Evolutionary conservation across 53 echinoderm and acorn worm genomes (phyloP), one percentile per base, ranked within the genome.

Genomic region (Hippasteria phrygiana): DNA sequence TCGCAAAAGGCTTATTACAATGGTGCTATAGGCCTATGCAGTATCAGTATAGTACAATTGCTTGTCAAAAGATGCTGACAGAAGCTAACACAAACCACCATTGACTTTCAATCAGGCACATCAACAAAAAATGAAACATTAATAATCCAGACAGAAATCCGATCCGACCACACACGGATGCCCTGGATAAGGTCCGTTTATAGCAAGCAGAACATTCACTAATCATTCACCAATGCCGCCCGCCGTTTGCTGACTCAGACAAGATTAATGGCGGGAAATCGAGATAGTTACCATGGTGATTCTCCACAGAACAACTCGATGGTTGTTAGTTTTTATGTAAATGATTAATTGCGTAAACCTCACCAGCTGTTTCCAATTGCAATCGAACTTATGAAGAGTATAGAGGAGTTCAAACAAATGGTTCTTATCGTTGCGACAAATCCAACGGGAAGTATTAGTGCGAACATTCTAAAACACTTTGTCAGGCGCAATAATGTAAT

Each of bases 241-340:
- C 18, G 36, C 69, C 36, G 69, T 18, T 33, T 67, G 69, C 69
- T 35, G 69, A 67, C 10, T 33, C 37, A 12, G 37, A 8, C 36
- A 31, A 67, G 69, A 67, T 67, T 29, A 5, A 67, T 67, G 69
- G 69, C 36, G 69, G 36, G 69, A 67, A 67, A 67, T 2, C 14
- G 36, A 28, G 69, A 67, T 67, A 35, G 69, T 67, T 67, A 35
- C 34, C 69, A 67, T 67, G 69, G 34, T 33, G 16, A 67, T 18
- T n/a, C 14, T 67, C 34, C 2, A 11, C 7, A 67, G 11, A 36
- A 67, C 69, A 12, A 17, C n/a, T 24, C 59, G 26, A 9, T 59
- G 5, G 59, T 26, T 24, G 59, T 59, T 26, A 8, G 59, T 18
- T 59, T 59, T 59, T 9, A 26, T 59, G n/a, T n/a, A n/a, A 59